phyloP scores from a whole-genome alignment of 2,797 vertebrate genomes.

The Ceryle rudis region DNA sequence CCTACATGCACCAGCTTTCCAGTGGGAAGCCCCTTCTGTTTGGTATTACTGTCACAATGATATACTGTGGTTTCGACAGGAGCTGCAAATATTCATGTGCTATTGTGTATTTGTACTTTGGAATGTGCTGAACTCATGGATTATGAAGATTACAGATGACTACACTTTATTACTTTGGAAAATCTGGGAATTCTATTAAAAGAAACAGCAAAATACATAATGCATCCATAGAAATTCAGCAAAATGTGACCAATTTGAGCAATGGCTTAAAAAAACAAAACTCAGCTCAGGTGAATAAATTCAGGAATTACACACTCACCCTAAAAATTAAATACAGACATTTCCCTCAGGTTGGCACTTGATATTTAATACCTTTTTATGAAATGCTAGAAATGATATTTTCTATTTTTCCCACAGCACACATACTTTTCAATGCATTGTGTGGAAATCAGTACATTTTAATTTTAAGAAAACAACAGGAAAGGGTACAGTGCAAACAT shows the following conservation, averaged over 20 bases:
- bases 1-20: slow-evolving; percentile 26
- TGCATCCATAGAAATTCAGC: not conserved
- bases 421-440: not conserved
- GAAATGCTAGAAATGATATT: not conserved
- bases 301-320: not conserved
- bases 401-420: not conserved
- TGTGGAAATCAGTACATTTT: not conserved
- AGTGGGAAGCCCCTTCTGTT: slow-evolving; percentile 51
- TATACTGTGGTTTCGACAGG: not conserved
- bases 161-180: not conserved
- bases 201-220: not conserved
- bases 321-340: not conserved
- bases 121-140: not conserved
- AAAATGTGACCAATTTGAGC: not conserved
- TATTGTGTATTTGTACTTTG: not conserved
- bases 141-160: not conserved
- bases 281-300: not conserved
- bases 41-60: not conserved
- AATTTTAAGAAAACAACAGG: not conserved
- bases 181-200: not conserved
- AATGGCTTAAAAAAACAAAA: not conserved
- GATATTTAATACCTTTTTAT: not conserved
- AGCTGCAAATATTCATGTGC: not conserved
- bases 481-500: not conserved
- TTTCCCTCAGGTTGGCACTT: not conserved